A percentile compares a stretch with the other conserved stretches of the same genome.
phyloP scores from a whole-genome alignment of 2,888 invertebrate genomes.

The Tinea semifulvella region DNA sequence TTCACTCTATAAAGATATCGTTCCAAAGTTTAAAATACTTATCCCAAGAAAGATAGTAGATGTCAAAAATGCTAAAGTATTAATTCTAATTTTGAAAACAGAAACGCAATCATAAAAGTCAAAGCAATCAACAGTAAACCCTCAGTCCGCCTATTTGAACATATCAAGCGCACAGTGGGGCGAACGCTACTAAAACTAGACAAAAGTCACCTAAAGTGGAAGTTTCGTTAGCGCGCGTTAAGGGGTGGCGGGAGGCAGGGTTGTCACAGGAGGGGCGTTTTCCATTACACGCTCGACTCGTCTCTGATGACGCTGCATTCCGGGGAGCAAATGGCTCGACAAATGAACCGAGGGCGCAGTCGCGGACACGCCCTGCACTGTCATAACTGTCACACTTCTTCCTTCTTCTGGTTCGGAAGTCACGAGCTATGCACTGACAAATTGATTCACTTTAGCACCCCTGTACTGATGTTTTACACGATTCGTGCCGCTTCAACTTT shows the following conservation, averaged over 20 bases:
- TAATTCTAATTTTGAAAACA: too few species aligned
- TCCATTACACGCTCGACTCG: constrained; percentile 64
- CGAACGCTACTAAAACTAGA: constrained; percentile 16
- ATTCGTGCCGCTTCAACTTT: too few species aligned
- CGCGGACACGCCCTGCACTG: constrained; percentile 53
- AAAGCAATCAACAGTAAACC: constrained; percentile 34
- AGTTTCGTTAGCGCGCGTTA: constrained; percentile 55
- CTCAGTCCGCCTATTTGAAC: constrained; percentile 30
- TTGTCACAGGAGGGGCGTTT: constrained; percentile 58
- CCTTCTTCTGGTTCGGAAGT: constrained; percentile 24
- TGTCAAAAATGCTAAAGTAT: too few species aligned
- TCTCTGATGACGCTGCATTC: constrained; percentile 64
- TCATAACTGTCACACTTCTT: constrained; percentile 55
- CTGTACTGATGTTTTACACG: too few species aligned
- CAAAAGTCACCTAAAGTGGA: constrained; percentile 37
- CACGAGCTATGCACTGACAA: constrained; percentile 37
- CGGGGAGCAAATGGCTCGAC: constrained; percentile 60
- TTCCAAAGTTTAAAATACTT: too few species aligned
- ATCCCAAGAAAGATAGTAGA: too few species aligned
- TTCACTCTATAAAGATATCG: constrained; percentile 31
- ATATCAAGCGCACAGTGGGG: constrained; percentile 25
- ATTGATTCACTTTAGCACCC: constrained; percentile 46
- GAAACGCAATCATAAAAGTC: constrained; percentile 26
- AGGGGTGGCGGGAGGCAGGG: constrained; percentile 35
- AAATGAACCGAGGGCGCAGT: constrained; percentile 58